Evolutionary conservation across 37 sponge, comb jelly and placozoan genomes (phyloP), one percentile per base, ranked within the genome.

Genomic region (Chondrilla cf. caribensis): DNA sequence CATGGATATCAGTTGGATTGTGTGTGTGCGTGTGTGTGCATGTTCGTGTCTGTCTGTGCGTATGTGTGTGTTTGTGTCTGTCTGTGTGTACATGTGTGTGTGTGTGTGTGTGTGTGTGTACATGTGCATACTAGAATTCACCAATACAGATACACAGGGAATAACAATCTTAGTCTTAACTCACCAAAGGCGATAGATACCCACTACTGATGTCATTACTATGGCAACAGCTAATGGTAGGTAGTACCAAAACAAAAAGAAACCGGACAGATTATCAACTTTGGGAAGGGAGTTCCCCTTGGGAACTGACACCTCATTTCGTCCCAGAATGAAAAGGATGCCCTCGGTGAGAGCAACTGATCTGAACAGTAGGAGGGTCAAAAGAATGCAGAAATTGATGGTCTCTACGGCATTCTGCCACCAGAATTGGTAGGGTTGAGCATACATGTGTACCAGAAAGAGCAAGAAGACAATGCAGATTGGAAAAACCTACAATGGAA

Each of bases 41-140:
- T 54, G 83, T 75, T 58, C 73, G 84, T 75, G 77, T 84, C 77
- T 84, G 84, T 73, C 60, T 84, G 84, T 73, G 77, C 73, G 84
- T 84, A 60, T 75, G 58, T 71, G 83, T 83, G 75, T 84, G 84
- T 84, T 76, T 84, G 84, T 84, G 84, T 84, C 77, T 84, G 84
- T 84, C 77, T 84, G 84, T 84, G 77, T 51, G 77, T 54, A 77
- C 42, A 57, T 84, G 84, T 72, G 84, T 84, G 84, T 84, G 77
- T 72, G 84, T 54, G 77, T 84, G 84, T 72, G 84, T 73, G 77
- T 72, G 84, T 84, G 77, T 51, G 84, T 78, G 79, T 29, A 70
- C 73, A 73, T 84, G 79, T 84, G 79, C 60, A 73, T 44, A 55
- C 35, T 64, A 60, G 84, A 19, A 26, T 54, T 58, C 32, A 24